Evolutionary conservation across 2,797 vertebrate species (phyloP), one percentile per base, ranked within the genome.

Genomic region (Natrix natrix): DNA sequence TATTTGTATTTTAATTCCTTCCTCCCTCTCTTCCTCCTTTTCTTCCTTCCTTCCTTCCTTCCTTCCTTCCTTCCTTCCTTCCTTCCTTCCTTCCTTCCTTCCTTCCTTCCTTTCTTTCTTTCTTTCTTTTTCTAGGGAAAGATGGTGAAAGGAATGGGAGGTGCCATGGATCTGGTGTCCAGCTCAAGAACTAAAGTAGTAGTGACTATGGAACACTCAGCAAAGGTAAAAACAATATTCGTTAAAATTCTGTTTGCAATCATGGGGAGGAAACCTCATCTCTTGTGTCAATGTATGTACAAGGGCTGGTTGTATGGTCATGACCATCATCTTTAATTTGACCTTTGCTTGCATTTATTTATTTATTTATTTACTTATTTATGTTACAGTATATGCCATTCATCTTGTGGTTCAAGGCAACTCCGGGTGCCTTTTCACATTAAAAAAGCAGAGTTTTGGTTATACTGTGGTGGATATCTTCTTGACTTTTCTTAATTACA

Each of bases 61-160:
- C 10, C 28, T 28, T 63, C 26, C 28, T 63, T 63, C 24, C 12
- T 28, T 63, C 0, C 59, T 22, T 17, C 94, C 93, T 96, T 5
- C 4, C 89, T 93, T 5, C 96, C 4, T 89, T 93, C 2, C 97
- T 96, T 61, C 0, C 24, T 61, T 61, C 0, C 60, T 28, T 63
- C 0, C 0, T 69, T 24, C 1, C 5, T 69, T 69, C 1, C 14
- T 69, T 69, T 3, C 63, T 32, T 69, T 3, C 1, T 74, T 22
- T 12, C 94, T 94, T 96, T 5, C 4, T 90, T 93, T 5, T 96
- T 96, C 96, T 96, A 99, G 99, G 99, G 99, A 92, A 99, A 99
- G 97, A 99, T 99, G 99, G 99, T 99, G 95, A 99, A 99, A 97
- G 99, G 99, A 95, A 99, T 99, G 99, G 99, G 99, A 0, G 99